These are phyloP conservation scores for Caerostris darwini DNA, from an alignment of 1,140 invertebrate species.

Conservation along the genomic window DNA sequence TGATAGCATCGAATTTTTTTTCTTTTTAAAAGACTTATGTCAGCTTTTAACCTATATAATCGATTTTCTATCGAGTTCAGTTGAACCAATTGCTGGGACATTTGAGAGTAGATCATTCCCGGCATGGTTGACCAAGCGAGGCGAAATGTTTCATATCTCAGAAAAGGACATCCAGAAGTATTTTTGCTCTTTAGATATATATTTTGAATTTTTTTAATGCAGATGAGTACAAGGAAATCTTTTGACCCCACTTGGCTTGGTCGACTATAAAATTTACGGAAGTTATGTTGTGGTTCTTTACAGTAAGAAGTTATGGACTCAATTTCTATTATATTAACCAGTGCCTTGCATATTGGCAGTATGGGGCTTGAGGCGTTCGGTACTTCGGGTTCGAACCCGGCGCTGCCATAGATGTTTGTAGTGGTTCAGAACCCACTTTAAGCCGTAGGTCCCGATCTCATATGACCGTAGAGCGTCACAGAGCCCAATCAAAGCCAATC, in stretches of 20 bases:
- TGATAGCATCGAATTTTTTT: constrained; percentile 24
- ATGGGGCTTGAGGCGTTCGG: no score
- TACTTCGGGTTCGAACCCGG: no score
- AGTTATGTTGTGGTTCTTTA: no score
- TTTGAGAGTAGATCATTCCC: background rate
- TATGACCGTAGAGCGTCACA: no score
- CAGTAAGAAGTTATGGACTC: no score
- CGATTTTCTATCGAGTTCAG: constrained; percentile 36
- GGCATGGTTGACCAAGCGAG: background rate
- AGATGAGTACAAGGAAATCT: background rate
- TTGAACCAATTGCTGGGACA: constrained; percentile 11
- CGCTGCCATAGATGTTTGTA: no score
- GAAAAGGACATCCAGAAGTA: background rate
- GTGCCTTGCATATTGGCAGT: no score
- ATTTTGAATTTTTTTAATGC: background rate
- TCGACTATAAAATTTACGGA: no score
- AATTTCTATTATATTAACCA: no score
- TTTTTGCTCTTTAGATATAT: background rate
- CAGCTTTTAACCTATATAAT: constrained; percentile 28
- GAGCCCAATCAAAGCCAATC: no score
- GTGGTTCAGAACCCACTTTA: no score
- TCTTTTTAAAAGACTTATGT: constrained; percentile 18
- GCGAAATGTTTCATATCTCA: background rate
- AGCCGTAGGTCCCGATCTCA: no score
- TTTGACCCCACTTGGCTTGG: background rate